A percentile compares a stretch with the other conserved stretches of the same genome.
Conservation (phyloP, 1,140 invertebrate genomes). For the Hypsibius dujardini region DNA sequence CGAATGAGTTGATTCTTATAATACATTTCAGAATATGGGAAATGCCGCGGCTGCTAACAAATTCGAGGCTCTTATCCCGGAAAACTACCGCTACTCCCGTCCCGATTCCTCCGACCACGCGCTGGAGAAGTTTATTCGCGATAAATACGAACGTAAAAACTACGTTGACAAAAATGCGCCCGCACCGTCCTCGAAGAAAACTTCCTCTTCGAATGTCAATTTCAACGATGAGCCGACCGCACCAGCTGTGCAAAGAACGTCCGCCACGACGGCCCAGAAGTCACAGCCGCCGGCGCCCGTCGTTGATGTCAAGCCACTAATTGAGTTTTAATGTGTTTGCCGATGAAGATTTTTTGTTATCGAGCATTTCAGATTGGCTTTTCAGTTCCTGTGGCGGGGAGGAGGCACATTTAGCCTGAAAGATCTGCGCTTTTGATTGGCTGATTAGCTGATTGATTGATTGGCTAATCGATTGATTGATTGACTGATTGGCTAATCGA, state of each 20-base stretch:
- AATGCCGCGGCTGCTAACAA: constrained; percentile 88
- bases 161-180: constrained; percentile 57
- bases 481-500: too few relatives aligned
- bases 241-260: background rate
- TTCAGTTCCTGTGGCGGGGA: too few relatives aligned
- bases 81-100: constrained; percentile 79
- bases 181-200: background rate
- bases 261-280: background rate
- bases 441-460: too few relatives aligned
- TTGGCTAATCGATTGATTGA: too few relatives aligned
- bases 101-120: constrained; percentile 54
- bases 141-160: constrained; percentile 95
- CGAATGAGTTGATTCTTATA: too few relatives aligned
- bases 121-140: constrained; percentile 79
- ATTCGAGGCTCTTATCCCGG: constrained; percentile 89
- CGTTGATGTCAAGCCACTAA: background rate
- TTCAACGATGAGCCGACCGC: background rate
- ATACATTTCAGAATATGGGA: constrained; percentile 55
- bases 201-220: background rate
- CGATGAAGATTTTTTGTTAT: too few relatives aligned
- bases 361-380: too few relatives aligned
- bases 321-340: background rate
- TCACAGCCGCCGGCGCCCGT: background rate
- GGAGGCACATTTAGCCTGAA: too few relatives aligned
- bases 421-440: too few relatives aligned